These are phyloP conservation scores for Drosophila acutilabella DNA, from an alignment of 2,888 invertebrate species.

Conservation along the genomic window DNA sequence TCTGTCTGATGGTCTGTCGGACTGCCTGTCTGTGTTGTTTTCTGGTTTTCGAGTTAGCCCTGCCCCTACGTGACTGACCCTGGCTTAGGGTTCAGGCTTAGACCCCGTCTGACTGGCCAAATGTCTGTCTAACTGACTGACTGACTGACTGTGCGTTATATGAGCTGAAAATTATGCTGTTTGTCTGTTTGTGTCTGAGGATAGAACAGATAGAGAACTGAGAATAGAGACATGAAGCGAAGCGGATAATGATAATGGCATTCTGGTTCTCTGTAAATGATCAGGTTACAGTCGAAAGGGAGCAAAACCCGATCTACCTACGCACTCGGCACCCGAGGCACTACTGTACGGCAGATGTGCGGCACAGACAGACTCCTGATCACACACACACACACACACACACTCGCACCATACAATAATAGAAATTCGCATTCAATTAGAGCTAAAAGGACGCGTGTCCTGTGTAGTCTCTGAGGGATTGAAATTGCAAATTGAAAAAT, in stretches of 20 bases:
- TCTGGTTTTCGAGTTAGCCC: slow-evolving; percentile 27
- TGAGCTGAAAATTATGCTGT: slow-evolving; percentile 73
- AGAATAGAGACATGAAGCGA: slow-evolving; percentile 74
- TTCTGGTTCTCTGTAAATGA: slow-evolving; percentile 72
- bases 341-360: slow-evolving; percentile 61
- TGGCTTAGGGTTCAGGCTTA: slow-evolving; percentile 29
- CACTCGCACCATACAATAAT: neutral
- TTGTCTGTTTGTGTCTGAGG: slow-evolving; percentile 56
- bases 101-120: slow-evolving; percentile 5
- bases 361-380: slow-evolving; percentile 10
- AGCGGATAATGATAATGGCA: slow-evolving; percentile 79
- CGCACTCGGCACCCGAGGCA: slow-evolving; percentile 37
- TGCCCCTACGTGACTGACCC: slow-evolving; percentile 75
- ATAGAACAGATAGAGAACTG: too few relatives aligned
- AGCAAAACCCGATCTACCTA: slow-evolving; percentile 59
- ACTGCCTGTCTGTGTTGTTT: slow-evolving; percentile 22
- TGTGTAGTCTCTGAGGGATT: slow-evolving; percentile 41
- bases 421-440: slow-evolving; percentile 54
- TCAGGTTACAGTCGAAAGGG: slow-evolving; percentile 69
- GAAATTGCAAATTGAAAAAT: slow-evolving; percentile 20
- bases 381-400: slow-evolving; percentile 35
- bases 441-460: slow-evolving; percentile 53
- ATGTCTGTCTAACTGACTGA: slow-evolving; percentile 8
- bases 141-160: slow-evolving; percentile 62
- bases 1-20: slow-evolving; percentile 16